Percentiles rank a stretch among this genome's conserved stretches.
These are phyloP conservation scores for Artibeus lituratus DNA, from an alignment of 2,797 vertebrate species.

Conservation along the genomic window DNA sequence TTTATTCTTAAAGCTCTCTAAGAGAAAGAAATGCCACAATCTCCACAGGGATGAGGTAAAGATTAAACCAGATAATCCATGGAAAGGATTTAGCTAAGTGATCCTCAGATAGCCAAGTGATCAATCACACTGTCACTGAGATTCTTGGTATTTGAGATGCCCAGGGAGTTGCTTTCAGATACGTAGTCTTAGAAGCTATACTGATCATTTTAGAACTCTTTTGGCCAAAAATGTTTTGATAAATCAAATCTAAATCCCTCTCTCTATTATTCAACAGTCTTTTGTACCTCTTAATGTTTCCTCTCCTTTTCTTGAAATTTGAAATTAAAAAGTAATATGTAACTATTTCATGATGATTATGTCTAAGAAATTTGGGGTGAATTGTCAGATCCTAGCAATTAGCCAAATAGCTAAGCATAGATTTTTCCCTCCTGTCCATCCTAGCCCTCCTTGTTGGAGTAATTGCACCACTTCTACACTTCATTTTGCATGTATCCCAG, in stretches of 20 bases:
- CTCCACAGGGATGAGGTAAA: background rate
- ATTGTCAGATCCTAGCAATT: background rate
- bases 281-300: background rate
- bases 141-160: background rate
- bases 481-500: background rate
- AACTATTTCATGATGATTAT: background rate
- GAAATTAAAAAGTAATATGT: background rate
- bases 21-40: background rate
- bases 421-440: background rate
- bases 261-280: background rate
- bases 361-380: background rate
- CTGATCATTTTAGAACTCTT: background rate
- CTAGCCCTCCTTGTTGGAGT: background rate
- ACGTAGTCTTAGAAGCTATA: background rate
- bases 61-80: background rate
- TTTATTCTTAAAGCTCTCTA: background rate
- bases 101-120: background rate
- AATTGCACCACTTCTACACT: slow-evolving; percentile 60
- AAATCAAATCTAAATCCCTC: background rate
- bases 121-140: background rate
- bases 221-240: background rate
- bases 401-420: background rate
- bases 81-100: background rate
- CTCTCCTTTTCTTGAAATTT: background rate
- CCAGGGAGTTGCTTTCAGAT: background rate